These are phyloP conservation scores for Leptoclinus maculatus DNA, from an alignment of 2,797 vertebrate species.

Conservation along the genomic window DNA sequence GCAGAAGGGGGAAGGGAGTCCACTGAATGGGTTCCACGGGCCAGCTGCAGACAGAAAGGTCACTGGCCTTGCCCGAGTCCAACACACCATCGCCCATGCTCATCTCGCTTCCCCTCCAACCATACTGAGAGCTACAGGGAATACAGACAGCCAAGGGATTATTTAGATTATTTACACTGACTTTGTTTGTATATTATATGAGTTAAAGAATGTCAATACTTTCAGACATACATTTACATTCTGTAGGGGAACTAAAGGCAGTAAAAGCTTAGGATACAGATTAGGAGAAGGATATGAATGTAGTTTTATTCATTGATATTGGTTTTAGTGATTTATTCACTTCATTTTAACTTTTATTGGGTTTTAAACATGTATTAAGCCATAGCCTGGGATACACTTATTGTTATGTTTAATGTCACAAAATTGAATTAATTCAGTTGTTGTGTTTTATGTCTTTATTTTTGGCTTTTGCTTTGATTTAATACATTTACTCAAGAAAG, in stretches of 20 bases:
- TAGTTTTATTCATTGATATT: not conserved
- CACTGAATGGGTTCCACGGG: slow-evolving; percentile 90
- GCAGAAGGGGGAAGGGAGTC: slow-evolving; percentile 89
- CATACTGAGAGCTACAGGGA: slow-evolving; percentile 84
- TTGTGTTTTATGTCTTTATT: not conserved
- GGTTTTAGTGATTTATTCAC: not conserved
- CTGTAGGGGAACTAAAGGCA: not conserved
- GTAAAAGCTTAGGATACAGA: not conserved
- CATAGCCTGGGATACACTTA: no score
- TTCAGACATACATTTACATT: no score
- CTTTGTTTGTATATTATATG: not conserved
- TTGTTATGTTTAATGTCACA: not conserved
- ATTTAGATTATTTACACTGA: slow-evolving; percentile 21
- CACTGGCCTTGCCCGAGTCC: slow-evolving; percentile 92
- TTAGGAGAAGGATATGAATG: not conserved
- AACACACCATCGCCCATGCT: slow-evolving; percentile 89
- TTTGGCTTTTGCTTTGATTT: not conserved
- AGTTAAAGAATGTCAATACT: not conserved
- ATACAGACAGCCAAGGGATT: slow-evolving; percentile 2
- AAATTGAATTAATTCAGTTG: not conserved
- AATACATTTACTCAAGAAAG: not conserved
- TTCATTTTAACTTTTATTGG: not conserved
- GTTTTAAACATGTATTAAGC: not conserved
- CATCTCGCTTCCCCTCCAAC: slow-evolving; percentile 87
- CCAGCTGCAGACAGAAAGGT: slow-evolving; percentile 92